Evolutionary conservation across 2,113 vertebrate species (phyloP), one percentile per base, ranked within the genome.

Genomic region (Panthera tigris): DNA sequence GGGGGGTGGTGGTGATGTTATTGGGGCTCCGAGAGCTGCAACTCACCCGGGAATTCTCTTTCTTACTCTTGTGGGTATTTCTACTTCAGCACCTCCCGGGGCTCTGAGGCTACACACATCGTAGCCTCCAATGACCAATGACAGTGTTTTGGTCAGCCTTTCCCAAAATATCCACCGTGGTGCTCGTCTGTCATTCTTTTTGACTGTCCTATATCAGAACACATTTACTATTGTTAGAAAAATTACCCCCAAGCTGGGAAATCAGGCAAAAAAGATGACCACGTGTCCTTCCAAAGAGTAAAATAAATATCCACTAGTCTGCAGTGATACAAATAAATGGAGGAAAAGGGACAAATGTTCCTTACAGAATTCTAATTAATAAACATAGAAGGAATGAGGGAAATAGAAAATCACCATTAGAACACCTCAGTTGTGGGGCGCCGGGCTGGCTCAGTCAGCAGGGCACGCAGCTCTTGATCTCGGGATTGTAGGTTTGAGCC

Each of bases 201-300:
- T 45, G 50, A 82, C 9, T 76, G 73, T 65, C 63, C 79, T 74
- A 11, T 36, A 45, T 61, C 39, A 45, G 57, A 55, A 55, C 29
- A 73, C 1, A 36, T 87, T 93, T 27, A 61, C 23, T 66, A 25
- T 82, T 61, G 55, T 33, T 73, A 79, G 31, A 83, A 87, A 95
- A 78, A 55, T n/a, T 33, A 91, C n/a, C 39, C 48, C 13, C 14
- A 91, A 88, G 73, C 5, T 39, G 50, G 12, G 31, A 78, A 36
- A 68, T 45, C 27, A 45, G 29, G 78, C 36, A 92, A 45, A 80
- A 16, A 82, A 41, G 48, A 74, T 41, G 74, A 73, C 33, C 21
- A 16, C 15, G 27, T n/a, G 25, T 65, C 39, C 16, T 87, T 87
- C 80, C 25, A 78, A 95, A 93, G 73, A 79, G 18, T 79, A 50